phyloP scores from a whole-genome alignment of 2,797 vertebrate species.

The Sebastes jordani region DNA sequence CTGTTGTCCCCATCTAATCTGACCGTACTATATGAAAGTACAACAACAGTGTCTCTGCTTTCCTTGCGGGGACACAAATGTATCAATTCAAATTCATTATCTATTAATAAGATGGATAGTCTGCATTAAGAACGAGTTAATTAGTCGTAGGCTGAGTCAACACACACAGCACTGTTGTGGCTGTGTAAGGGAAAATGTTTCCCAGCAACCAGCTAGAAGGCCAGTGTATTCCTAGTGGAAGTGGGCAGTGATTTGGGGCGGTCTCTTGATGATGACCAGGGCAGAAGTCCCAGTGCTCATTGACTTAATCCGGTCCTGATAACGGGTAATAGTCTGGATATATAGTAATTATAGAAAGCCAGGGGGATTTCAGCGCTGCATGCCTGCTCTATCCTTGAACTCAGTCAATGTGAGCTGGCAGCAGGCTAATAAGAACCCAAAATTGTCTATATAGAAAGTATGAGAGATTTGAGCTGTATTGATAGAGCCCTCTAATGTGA shows the following conservation, averaged over 20 bases:
- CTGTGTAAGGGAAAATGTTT: constrained; percentile 21
- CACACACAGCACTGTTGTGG: constrained; percentile 30
- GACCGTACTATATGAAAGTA: neutral
- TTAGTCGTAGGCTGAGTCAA: constrained; percentile 30
- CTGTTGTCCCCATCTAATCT: neutral
- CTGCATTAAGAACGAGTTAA: constrained; percentile 36
- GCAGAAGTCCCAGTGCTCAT: constrained; percentile 71
- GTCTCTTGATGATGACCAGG: constrained; percentile 62
- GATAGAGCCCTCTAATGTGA: neutral
- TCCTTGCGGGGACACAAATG: constrained; percentile 10
- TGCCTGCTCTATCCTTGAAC: constrained; percentile 70
- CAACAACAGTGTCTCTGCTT: neutral
- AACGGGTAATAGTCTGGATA: constrained; percentile 75
- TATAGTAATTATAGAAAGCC: constrained; percentile 76
- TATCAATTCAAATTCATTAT: constrained; percentile 37
- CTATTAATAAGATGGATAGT: constrained; percentile 7
- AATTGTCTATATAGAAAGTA: constrained; percentile 13
- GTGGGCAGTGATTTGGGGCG: constrained; percentile 50
- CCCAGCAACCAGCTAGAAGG: constrained; percentile 36
- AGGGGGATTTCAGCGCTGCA: constrained; percentile 56
- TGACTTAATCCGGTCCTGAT: constrained; percentile 77
- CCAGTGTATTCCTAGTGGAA: constrained; percentile 35
- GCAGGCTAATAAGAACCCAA: constrained; percentile 31
- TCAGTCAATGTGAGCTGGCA: constrained; percentile 43
- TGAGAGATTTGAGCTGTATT: constrained; percentile 1